Evolutionary conservation across 2,888 invertebrate species (phyloP).

Genomic region (Drosophila picticornis): DNA sequence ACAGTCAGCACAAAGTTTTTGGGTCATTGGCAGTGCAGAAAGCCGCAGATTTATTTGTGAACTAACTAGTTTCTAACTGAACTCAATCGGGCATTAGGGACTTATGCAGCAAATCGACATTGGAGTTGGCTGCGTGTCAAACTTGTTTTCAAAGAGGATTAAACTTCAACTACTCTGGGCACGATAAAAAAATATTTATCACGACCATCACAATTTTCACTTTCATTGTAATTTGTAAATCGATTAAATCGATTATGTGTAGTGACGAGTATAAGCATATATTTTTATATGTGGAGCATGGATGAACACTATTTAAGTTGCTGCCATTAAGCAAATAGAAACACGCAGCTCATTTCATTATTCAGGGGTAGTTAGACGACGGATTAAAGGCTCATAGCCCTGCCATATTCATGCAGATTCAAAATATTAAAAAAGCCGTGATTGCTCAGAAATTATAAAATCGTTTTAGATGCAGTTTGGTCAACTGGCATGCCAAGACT

Average conservation of each 20-base stretch:
- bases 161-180: not conserved
- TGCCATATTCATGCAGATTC: not conserved
- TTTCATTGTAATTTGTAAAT: not conserved
- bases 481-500: not conserved
- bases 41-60: not conserved
- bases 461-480: not conserved
- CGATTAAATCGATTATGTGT: not conserved
- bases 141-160: not conserved
- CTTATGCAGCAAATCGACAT: not conserved
- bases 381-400: not conserved
- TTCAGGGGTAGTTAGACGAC: not conserved
- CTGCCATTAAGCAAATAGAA: not conserved
- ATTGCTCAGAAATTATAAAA: not conserved
- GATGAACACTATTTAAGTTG: not conserved
- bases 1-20: conserved; percentile 8
- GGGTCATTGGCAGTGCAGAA: not conserved
- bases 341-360: not conserved
- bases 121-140: not conserved
- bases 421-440: not conserved
- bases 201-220: not conserved
- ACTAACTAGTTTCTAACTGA: not conserved
- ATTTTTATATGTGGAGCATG: not conserved
- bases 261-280: not conserved
- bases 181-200: not conserved
- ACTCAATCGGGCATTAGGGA: conserved; percentile 6